A percentile compares a stretch with the other conserved stretches of the same genome.
These are phyloP conservation scores for Drosophila nasuta DNA, from an alignment of 1,140 invertebrate genomes.

Conservation along the genomic window DNA sequence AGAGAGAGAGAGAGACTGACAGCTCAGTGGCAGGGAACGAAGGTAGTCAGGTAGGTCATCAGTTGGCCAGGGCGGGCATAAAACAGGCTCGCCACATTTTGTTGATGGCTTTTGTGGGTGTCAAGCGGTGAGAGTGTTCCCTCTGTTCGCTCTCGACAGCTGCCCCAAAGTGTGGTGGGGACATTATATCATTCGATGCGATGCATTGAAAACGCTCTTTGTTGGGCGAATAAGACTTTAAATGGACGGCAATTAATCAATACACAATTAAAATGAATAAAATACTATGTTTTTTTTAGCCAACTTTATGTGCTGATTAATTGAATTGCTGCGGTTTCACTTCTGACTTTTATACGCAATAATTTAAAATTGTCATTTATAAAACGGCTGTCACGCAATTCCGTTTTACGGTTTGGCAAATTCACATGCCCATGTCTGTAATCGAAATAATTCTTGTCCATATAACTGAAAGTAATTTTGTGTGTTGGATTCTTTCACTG, in stretches of 20 bases:
- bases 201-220: conserved; percentile 8
- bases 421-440: background rate
- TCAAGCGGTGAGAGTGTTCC: conserved; percentile 2
- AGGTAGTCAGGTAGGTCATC: conserved; percentile 8
- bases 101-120: conserved; percentile 35
- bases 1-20: too few species aligned
- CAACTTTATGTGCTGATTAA: conserved; percentile 8
- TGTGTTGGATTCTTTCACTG: too few species aligned
- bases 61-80: conserved; percentile 1
- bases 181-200: conserved; percentile 47
- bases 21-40: too few species aligned
- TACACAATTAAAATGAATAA: conserved; percentile 23
- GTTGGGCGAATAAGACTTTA: background rate
- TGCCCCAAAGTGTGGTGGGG: conserved; percentile 7
- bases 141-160: background rate
- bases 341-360: conserved; percentile 17
- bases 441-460: background rate
- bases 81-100: conserved; percentile 28
- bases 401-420: conserved; percentile 7
- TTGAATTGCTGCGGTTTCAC: conserved; percentile 21
- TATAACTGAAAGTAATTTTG: background rate
- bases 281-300: conserved; percentile 3
- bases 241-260: conserved; percentile 39
- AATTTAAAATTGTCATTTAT: conserved; percentile 17
- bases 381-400: conserved; percentile 6